Conservation (phyloP, 1,140 invertebrate genomes). For the Apis dorsata region DNA sequence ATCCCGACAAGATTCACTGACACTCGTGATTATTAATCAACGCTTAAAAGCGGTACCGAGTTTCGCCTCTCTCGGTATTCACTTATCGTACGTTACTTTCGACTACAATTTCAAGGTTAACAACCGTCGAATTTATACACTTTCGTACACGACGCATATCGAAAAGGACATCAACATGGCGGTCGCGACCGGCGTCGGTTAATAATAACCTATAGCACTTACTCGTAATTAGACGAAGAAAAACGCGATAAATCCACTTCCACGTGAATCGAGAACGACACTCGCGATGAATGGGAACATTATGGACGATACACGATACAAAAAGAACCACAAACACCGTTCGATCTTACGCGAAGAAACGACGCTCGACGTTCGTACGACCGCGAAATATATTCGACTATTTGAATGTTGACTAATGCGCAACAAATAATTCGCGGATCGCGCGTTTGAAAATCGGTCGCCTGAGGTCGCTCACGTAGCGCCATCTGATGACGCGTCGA, state of each 20-base stretch:
- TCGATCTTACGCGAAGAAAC: accelerated
- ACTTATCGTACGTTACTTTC: not conserved
- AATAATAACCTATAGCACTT: not conserved
- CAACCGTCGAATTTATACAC: not conserved
- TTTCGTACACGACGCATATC: not conserved
- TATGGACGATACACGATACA: too few relatives aligned
- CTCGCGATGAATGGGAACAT: not conserved
- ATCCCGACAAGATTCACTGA: slow-evolving; percentile 23
- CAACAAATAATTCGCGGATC: not conserved
- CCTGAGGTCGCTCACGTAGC: not conserved
- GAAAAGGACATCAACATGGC: not conserved
- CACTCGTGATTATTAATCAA: not conserved
- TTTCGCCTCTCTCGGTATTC: not conserved
- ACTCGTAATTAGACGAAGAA: not conserved
- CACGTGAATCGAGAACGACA: not conserved
- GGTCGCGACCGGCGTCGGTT: not conserved
- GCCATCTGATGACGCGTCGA: not conserved
- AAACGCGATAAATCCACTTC: not conserved
- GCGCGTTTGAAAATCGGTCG: not conserved
- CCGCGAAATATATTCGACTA: not conserved
- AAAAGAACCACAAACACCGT: too few relatives aligned
- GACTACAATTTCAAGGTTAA: slow-evolving; percentile 4
- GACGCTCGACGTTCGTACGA: accelerated
- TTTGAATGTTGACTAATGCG: not conserved
- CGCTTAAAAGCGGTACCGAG: not conserved